Base-by-base conservation (phyloP, 2,113 vertebrate genomes). In the Synodontis membranacea region DNA sequence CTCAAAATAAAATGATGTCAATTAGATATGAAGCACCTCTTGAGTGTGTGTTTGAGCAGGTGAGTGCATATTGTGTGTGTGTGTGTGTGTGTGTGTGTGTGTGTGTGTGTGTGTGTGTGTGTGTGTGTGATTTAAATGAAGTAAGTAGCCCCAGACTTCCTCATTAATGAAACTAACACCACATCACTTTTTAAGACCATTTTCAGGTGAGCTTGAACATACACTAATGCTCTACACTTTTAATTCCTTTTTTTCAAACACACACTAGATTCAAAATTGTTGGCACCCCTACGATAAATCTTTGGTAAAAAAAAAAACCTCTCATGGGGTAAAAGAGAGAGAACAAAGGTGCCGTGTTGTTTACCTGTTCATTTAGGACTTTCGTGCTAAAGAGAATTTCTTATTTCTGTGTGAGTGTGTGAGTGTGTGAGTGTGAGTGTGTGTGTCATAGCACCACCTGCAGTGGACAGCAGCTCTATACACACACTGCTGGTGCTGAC, bases 301-400 rank as follows among this genome's bases (percentile, higher is more conserved):
- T 54, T 54, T 54, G 17, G 52, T 54, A 14, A 50, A 50, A 50
- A 14, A 19, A 14, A 50, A 50, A 50, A 14, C 48, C 10, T 50
- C 10, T 11, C 10, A 52, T 2, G 21, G 52, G 1, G 52, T 2
- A 19, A 54, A 19, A 52, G 39, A 46, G 80, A 46, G 37, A 14
- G 28, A 52, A n/a, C n/a, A n/a, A n/a, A n/a, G 56, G 17, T 60
- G n/a, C 46, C 44, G 58, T 31, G 44, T 82, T 48, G n/a, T 81
- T 23, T 81, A 42, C 25, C 39, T 81, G 80, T 39, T 60, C 80
- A 81, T 81, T 81, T 81, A 56, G 28, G 75, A 79, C 12, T 74
- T 21, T 74, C 56, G 70, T 21, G 48, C n/a, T 58, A 31, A 11
- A 58, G 15, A 58, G 48, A 80, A 23, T 80, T 80, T 31, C 17